These are phyloP conservation scores for Asbolus verrucosus DNA, from an alignment of 1,140 invertebrate genomes.

Conservation along the genomic window DNA sequence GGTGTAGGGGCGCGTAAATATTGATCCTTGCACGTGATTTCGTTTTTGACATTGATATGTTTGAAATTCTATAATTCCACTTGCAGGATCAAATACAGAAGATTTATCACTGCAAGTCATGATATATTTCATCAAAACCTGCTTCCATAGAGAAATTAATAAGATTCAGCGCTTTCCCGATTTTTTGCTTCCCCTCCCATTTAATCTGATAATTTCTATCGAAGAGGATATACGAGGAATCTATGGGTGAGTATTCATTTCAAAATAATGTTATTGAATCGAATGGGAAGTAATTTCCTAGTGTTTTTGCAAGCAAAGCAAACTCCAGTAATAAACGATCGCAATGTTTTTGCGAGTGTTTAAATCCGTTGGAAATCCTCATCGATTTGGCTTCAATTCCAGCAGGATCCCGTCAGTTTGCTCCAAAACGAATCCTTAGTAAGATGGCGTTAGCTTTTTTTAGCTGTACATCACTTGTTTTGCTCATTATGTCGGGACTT, in stretches of 20 bases:
- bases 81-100: neutral
- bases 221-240: conserved; percentile 2
- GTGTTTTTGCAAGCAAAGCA: conserved; percentile 48
- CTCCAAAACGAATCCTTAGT: conserved; percentile 39
- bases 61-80: conserved; percentile 21
- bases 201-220: conserved; percentile 15
- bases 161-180: neutral
- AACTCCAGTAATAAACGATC: conserved; percentile 45
- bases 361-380: conserved; percentile 47
- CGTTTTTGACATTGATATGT: conserved; percentile 30
- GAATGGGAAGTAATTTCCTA: conserved; percentile 45
- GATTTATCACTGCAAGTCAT: conserved; percentile 21
- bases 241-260: conserved; percentile 42
- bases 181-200: neutral
- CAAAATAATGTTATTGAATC: conserved; percentile 49
- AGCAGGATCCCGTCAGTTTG: conserved; percentile 30
- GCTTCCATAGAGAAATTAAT: too few species aligned
- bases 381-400: conserved; percentile 47
- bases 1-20: conserved; percentile 39
- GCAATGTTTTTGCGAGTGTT: conserved; percentile 44
- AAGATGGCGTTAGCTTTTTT: conserved; percentile 38
- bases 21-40: conserved; percentile 29
- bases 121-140: too few species aligned
- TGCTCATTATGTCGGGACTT: conserved; percentile 23
- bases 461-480: neutral